These are phyloP conservation scores for Autographa pulchrina DNA, from an alignment of 2,888 invertebrate species.

Conservation along the genomic window DNA sequence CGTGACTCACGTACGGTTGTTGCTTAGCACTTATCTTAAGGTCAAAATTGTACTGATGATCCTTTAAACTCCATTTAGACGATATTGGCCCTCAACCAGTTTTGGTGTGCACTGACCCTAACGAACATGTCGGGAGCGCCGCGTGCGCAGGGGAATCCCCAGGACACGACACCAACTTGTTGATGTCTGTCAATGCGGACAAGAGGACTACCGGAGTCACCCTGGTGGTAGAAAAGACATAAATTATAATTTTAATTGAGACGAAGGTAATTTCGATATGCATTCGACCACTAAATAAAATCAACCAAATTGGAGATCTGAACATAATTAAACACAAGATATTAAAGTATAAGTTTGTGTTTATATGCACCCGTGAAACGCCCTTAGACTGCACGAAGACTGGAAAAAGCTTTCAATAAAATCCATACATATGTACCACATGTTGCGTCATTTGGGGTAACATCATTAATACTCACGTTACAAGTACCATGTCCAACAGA, in stretches of 20 bases:
- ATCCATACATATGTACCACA: no score
- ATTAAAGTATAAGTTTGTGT: no score
- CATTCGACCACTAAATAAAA: no score
- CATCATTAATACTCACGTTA: constrained; percentile 76
- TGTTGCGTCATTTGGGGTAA: no score
- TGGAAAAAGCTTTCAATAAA: no score
- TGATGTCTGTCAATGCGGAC: constrained; percentile 40
- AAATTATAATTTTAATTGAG: no score
- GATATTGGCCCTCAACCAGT: constrained; percentile 55
- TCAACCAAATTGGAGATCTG: no score
- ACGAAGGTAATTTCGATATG: no score
- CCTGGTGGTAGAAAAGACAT: constrained; percentile 57
- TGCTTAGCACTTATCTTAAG: background rate
- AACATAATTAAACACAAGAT: no score
- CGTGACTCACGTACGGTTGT: background rate
- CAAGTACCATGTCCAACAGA: constrained; percentile 69
- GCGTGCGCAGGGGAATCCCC: constrained; percentile 77
- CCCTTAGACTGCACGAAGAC: no score
- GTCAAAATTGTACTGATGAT: background rate
- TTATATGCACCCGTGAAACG: no score
- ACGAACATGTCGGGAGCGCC: constrained; percentile 75
- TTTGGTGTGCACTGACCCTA: constrained; percentile 62
- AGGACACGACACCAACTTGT: constrained; percentile 76
- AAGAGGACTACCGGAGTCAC: constrained; percentile 75
- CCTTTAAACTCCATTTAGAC: constrained; percentile 28